phyloP scores from a whole-genome alignment of 2,113 vertebrate species.

The Corythoichthys intestinalis region DNA sequence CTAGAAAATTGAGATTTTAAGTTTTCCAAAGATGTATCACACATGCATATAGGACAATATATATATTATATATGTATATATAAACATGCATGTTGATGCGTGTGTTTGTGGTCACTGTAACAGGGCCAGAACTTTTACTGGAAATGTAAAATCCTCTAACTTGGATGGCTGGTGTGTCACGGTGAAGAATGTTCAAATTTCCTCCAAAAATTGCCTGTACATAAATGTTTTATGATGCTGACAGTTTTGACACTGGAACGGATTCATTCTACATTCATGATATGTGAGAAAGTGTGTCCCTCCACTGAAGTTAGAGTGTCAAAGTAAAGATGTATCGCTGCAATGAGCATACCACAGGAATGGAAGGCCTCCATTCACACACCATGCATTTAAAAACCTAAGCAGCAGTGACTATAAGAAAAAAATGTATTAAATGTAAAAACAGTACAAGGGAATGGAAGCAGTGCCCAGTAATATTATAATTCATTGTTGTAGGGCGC shows the following conservation, averaged over 20 bases:
- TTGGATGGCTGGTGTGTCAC: neutral
- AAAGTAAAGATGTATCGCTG: conserved; percentile 24
- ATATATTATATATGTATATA: too few relatives aligned
- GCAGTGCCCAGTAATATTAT: conserved; percentile 30
- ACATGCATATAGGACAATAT: too few relatives aligned
- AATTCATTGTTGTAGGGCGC: conserved; percentile 49
- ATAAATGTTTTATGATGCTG: neutral
- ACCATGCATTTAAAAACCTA: conserved; percentile 31
- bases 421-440: conserved; percentile 34
- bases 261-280: neutral
- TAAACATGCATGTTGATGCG: too few relatives aligned
- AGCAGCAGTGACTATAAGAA: conserved; percentile 33
- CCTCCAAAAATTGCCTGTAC: neutral
- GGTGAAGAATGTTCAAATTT: neutral
- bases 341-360: conserved; percentile 36
- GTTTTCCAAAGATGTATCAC: too few relatives aligned
- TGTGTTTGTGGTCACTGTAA: neutral
- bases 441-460: conserved; percentile 26
- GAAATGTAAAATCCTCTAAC: neutral
- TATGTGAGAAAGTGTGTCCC: conserved; percentile 24
- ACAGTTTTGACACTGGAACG: neutral
- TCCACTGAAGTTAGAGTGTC: conserved; percentile 34
- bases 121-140: neutral
- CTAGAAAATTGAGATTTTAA: too few relatives aligned
- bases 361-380: conserved; percentile 30